Evolutionary conservation across 1,140 invertebrate genomes (phyloP).

Genomic region (Phenacoccus solenopsis): DNA sequence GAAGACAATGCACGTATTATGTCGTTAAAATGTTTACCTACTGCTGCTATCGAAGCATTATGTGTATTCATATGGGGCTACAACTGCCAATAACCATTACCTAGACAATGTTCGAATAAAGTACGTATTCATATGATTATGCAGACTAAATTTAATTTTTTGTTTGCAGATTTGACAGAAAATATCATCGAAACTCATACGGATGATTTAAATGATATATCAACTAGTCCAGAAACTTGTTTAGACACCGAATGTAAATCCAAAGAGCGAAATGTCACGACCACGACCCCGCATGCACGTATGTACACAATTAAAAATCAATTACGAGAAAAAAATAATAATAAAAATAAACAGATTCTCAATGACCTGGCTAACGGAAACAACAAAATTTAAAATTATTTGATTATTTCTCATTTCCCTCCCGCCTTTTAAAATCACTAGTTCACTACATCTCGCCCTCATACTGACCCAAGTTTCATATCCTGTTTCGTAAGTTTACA

Average conservation of each 20-base stretch:
- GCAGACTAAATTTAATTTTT: too few relatives aligned
- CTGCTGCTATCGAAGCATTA: background rate
- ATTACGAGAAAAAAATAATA: too few relatives aligned
- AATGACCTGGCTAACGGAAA: too few relatives aligned
- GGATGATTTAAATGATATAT: background rate
- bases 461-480: too few relatives aligned
- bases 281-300: background rate
- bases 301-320: too few relatives aligned
- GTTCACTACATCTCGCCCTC: too few relatives aligned
- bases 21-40: background rate
- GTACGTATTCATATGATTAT: background rate
- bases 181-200: background rate
- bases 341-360: too few relatives aligned
- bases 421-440: too few relatives aligned
- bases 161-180: background rate
- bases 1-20: background rate
- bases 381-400: too few relatives aligned
- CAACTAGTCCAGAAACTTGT: background rate
- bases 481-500: too few relatives aligned
- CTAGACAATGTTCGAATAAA: background rate
- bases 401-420: too few relatives aligned
- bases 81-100: background rate
- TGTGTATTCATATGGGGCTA: background rate
- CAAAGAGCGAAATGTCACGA: background rate
- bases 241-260: background rate